These are phyloP conservation scores for Hylia prasina DNA, from an alignment of 2,113 vertebrate genomes.

Conservation along the genomic window DNA sequence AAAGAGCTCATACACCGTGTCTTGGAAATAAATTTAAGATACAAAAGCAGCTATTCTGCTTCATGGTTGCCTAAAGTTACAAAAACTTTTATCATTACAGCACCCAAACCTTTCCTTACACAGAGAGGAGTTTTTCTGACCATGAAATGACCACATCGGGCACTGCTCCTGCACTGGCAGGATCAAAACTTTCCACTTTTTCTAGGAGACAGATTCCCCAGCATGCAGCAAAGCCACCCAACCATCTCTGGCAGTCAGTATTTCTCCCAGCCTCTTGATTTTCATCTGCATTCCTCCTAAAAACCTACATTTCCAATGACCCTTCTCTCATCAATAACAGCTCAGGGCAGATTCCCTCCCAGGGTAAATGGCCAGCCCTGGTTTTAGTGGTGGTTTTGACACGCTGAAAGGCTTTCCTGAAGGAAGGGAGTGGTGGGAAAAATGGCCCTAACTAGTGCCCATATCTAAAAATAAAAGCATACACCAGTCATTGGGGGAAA, in stretches of 20 bases:
- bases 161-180: neutral
- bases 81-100: neutral
- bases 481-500: neutral
- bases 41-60: neutral
- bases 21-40: neutral
- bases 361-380: neutral
- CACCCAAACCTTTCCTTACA: neutral
- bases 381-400: neutral
- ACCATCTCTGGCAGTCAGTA: neutral
- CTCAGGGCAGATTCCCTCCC: neutral
- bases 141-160: neutral
- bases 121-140: neutral
- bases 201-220: neutral
- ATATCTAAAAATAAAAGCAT: slow-evolving; percentile 11
- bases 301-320: neutral
- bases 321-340: neutral
- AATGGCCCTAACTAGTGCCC: neutral
- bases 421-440: neutral
- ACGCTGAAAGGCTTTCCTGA: neutral
- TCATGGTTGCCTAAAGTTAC: neutral
- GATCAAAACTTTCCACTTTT: neutral
- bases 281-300: neutral
- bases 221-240: neutral
- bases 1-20: neutral
- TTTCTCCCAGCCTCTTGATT: neutral